Base-by-base conservation (phyloP, 2,113 vertebrate species). In the Perognathus longimembris region DNA sequence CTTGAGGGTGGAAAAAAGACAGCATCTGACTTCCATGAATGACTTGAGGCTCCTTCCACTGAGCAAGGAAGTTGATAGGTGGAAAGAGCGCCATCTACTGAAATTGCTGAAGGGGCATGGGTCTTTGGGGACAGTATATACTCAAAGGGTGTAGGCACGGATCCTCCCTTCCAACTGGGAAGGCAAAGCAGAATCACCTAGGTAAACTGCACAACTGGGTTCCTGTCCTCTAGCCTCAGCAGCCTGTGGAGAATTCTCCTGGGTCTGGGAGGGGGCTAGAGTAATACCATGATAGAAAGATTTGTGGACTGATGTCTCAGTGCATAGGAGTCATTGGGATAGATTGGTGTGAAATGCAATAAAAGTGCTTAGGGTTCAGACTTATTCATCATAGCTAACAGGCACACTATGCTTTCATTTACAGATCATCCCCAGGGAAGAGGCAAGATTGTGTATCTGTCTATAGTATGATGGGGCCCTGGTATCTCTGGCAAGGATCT, bases 51-150 rank as follows among this genome's bases (percentile, higher is more conserved):
- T 75, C 71, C 42, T 64, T 69, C 45, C 6, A 3, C 66, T 54
- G 57, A 86, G 79, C 42, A 26, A 3, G 79, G 71, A 64, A 88
- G 45, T 45, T 38, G 87, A 61, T 54, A 83, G 84, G 85, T 91
- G 50, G 84, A 93, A 73, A 93, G 92, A 91, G 88, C 73, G 79
- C 95, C 95, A 92, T 40, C 95, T 96, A 86, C 90, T 93, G 92
- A 96, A 89, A 88, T 54, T 61, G 7, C 63, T 63, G 57, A 21
- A 34, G 38, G 50, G 38, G 20, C 38, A 5, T 86, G 67, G 85
- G 24, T 79, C 42, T 94, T 89, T 26, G 66, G 83, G 70, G 70
- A 86, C 42, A 36, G 57, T 50, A 45, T 59, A 59, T 32, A 30
- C 6, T 70, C 70, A n/a, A 38, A 45, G 21, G 50, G 28, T n/a